These are phyloP conservation scores for Choristoneura fumiferana DNA, from an alignment of 1,140 invertebrate species.

Conservation along the genomic window DNA sequence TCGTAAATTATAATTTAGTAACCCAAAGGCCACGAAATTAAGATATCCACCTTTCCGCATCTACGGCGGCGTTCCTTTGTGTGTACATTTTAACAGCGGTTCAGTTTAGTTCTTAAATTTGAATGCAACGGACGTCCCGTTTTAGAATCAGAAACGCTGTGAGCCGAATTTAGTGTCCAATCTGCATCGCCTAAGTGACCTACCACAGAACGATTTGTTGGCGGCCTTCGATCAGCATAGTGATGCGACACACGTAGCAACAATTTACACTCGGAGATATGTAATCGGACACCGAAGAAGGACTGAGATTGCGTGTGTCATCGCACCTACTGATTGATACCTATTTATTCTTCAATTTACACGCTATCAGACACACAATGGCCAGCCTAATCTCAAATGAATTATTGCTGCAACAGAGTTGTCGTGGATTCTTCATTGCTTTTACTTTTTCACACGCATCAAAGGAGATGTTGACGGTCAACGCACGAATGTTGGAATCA, in stretches of 20 bases:
- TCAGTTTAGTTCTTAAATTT: constrained; percentile 54
- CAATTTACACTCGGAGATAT: constrained; percentile 53
- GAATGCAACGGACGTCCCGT: constrained; percentile 48
- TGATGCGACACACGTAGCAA: constrained; percentile 58
- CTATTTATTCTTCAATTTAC: no score
- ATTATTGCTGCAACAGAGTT: no score
- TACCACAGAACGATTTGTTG: constrained; percentile 62
- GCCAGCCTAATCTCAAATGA: no score
- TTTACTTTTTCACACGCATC: constrained; percentile 71
- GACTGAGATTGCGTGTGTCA: neutral
- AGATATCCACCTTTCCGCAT: constrained; percentile 63
- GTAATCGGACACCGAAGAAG: constrained; percentile 24
- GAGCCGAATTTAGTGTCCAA: constrained; percentile 46
- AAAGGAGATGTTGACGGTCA: constrained; percentile 61
- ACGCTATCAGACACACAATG: neutral
- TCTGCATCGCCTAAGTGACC: constrained; percentile 61
- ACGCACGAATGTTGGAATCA: constrained; percentile 66
- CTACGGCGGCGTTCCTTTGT: constrained; percentile 60
- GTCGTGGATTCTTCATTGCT: constrained; percentile 28
- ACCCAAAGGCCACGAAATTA: constrained; percentile 64
- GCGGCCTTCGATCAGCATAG: constrained; percentile 44
- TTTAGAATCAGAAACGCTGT: constrained; percentile 33
- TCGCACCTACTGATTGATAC: neutral
- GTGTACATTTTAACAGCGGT: constrained; percentile 38
- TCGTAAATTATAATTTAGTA: constrained; percentile 76